Percentiles rank a stretch among this genome's conserved stretches.
Conservation (phyloP, 2,888 invertebrate genomes). For the Harpalus rufipes region DNA sequence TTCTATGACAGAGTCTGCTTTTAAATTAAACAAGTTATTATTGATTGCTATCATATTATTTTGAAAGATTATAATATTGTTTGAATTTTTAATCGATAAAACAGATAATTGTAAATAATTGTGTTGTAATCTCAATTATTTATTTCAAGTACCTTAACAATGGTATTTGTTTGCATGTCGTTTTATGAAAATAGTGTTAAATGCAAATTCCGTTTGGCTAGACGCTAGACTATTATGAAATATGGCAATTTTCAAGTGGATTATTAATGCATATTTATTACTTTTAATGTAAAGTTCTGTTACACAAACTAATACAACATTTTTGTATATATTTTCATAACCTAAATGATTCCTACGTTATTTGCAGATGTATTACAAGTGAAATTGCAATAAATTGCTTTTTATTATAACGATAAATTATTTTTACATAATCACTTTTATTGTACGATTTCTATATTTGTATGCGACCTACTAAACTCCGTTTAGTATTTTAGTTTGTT, state of each 20-base stretch:
- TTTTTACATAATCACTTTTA: neutral
- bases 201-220: constrained; percentile 18
- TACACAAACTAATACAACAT: neutral
- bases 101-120: no score
- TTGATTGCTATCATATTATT: no score
- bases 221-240: constrained; percentile 12
- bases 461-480: no score
- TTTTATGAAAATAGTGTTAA: constrained; percentile 14
- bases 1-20: no score
- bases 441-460: neutral
- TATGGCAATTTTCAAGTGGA: constrained; percentile 8
- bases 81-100: no score
- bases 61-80: no score
- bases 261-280: constrained; percentile 10
- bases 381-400: neutral
- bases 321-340: neutral
- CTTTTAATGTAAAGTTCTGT: neutral
- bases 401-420: constrained; percentile 2
- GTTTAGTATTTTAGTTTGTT: no score
- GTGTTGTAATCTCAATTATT: no score
- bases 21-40: no score
- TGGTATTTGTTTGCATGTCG: no score
- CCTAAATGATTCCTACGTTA: neutral
- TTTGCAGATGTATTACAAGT: neutral
- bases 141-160: no score